Evolutionary conservation across 2,888 invertebrate genomes (phyloP), one percentile per base, ranked within the genome.

Genomic region (Diaperis boleti): DNA sequence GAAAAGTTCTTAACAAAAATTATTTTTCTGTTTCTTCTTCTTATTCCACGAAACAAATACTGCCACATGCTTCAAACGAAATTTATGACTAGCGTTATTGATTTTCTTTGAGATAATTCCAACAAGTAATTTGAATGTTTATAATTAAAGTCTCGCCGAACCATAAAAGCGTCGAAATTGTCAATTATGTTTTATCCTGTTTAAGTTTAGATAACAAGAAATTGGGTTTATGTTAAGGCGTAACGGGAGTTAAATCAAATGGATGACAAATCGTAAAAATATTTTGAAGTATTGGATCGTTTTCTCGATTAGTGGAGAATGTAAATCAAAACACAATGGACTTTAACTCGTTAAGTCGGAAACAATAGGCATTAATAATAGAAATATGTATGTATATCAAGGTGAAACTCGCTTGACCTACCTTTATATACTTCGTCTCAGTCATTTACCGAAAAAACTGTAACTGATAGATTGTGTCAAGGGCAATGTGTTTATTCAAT

Each of bases 381-480:
- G 14, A 13, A 11, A 39, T 29, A 33, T n/a, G n/a, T n/a, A 33
- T 13, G 22, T 3, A 26, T 20, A 17, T 31, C 47, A 31, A 47
- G 47, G 47, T 47, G 47, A 47, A 47, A 47, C 29, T 8, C 13
- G 20, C 7, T 47, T 49, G 49, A 49, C 49, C 49, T 33, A 49
- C 17, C 49, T 49, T 13, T 33, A 33, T 33, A 10, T 13, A 1
- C 2, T 3, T 26, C n/a, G n/a, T 26, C 6, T 26, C 2, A 33
- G 11, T 11, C n/a, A 11, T 11, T 2, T 5, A 13, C 5, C 11
- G 33, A 33, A 33, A 26, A 26, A 33, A 33, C 11, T 33, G 33
- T n/a, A 33, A 33, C 10, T 20, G 52, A 52, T 20, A 22, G n/a
- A 17, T 13, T 6, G 26, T 52, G 52, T 52, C 52, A 52, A 52